These are phyloP conservation scores for Meteorus cinctellus DNA, from an alignment of 2,888 invertebrate species.

Conservation along the genomic window DNA sequence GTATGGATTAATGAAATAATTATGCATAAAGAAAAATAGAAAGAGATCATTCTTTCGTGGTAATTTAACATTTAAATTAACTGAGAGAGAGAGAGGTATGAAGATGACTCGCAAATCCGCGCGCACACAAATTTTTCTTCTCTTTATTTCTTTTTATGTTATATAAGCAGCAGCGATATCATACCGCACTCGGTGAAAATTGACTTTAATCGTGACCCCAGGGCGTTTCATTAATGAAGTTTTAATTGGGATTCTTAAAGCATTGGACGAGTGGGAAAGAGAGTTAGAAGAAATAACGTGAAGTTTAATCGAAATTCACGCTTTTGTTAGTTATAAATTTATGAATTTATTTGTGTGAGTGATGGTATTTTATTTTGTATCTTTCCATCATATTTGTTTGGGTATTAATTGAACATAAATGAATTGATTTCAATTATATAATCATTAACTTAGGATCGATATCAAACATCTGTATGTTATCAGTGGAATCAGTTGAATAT, in stretches of 20 bases:
- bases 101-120: background rate
- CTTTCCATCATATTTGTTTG: background rate
- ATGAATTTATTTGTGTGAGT: background rate
- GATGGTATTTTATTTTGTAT: background rate
- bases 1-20: constrained; percentile 4
- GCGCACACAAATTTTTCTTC: background rate
- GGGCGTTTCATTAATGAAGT: constrained; percentile 57
- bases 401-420: too few species aligned
- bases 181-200: constrained; percentile 33
- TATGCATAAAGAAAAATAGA: constrained; percentile 5
- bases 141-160: background rate
- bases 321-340: background rate
- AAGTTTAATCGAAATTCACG: background rate
- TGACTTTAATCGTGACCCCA: constrained; percentile 41
- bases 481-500: background rate
- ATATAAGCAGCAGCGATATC: constrained; percentile 24
- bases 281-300: constrained; percentile 44
- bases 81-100: background rate
- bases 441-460: too few species aligned
- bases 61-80: constrained; percentile 48
- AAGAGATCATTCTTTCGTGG: constrained; percentile 24
- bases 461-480: background rate
- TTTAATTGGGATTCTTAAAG: constrained; percentile 53
- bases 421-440: too few species aligned
- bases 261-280: constrained; percentile 36